Percentiles rank a stretch among this genome's conserved stretches.
Evolutionary conservation across 2,797 vertebrate genomes (phyloP).

Genomic region (Enoplosus armatus): DNA sequence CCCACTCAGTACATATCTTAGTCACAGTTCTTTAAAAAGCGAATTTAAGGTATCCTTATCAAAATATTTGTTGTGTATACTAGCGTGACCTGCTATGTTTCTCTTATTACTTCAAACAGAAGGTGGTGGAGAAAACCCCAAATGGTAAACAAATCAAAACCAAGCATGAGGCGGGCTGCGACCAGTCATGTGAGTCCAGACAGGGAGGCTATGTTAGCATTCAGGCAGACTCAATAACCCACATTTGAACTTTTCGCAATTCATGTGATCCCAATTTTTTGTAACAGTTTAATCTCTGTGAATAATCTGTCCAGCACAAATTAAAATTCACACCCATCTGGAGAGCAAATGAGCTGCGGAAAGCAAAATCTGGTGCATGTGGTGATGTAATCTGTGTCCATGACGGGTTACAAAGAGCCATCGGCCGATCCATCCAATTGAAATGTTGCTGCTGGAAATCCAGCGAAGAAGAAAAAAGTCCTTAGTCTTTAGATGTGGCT

Average conservation of each 20-base stretch:
- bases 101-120: background rate
- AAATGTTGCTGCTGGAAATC: background rate
- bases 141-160: background rate
- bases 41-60: too few relatives aligned
- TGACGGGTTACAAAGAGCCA: background rate
- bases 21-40: background rate
- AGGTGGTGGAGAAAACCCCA: background rate
- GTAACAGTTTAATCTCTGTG: background rate
- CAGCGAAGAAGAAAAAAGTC: background rate
- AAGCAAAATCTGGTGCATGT: background rate
- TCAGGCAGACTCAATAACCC: background rate
- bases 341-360: background rate
- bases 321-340: background rate
- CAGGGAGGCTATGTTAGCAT: background rate
- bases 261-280: background rate
- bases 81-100: background rate
- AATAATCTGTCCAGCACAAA: background rate
- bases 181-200: conserved; percentile 1
- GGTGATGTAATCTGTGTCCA: background rate
- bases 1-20: background rate
- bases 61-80: too few relatives aligned
- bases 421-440: background rate
- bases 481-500: conserved; percentile 39
- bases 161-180: background rate
- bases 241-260: background rate